Evolutionary conservation across 2,888 invertebrate genomes (phyloP), one percentile per base, ranked within the genome.

Genomic region (Barypeithes pellucidus): DNA sequence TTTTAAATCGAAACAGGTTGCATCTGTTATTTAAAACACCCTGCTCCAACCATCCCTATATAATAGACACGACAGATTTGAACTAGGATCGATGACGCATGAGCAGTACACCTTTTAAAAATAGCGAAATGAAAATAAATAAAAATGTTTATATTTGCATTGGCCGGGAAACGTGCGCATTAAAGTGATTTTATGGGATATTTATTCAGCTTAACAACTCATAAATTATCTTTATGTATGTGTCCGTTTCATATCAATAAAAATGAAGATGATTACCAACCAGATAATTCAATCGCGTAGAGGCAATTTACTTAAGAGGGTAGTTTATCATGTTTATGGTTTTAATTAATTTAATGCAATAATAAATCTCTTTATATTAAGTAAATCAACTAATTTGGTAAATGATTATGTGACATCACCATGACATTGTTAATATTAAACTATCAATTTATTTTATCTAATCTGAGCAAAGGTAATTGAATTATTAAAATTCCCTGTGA

Each of bases 271-370:
- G 45, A 60, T 60, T 60, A 47, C 18, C 24, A 29, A n/a, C 47
- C 63, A 63, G 50, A 63, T 50, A 47, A 11, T 29, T 50, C 47
- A 50, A 20, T 67, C 22, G 33, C 16, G 33, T 67, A 45, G 59
- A 61, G 22, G 61, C 57, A 74, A 71, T 74, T 74, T 62, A 36
- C 43, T 62, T 45, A 43, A 74, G 57, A 70, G 74, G 71, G 59
- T 67, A 71, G 62, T 73, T 60, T 67, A 67, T 75, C 67, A 67
- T 62, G 62, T 63, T 76, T 69, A 79, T 78, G 77, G 78, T 72
- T 79, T 79, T 78, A 80, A 80, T 80, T 79, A 80, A 79, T 77
- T 76, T 79, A 79, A 79, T 79, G 76, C 77, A 75, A 74, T 71
- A 76, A 76, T 79, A 80, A 79, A 78, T 72, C 74, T 66, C 65